A percentile compares a stretch with the other conserved stretches of the same genome.
Conservation (phyloP, 1,140 invertebrate genomes). For the Rhyzopertha dominica region DNA sequence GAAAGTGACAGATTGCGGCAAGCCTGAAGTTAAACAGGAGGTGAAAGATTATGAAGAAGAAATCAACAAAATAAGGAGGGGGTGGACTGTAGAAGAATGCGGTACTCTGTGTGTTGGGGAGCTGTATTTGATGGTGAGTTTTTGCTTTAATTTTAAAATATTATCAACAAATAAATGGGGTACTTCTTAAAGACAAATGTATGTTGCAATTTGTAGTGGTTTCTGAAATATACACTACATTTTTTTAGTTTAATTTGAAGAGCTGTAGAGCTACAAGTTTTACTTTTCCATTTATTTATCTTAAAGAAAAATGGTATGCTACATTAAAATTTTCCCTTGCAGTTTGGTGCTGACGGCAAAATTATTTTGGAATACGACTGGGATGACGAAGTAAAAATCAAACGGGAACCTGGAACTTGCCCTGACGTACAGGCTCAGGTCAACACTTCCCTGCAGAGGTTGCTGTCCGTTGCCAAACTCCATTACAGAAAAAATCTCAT, state of each 20-base stretch:
- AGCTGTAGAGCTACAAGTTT: too few species aligned
- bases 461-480: slow-evolving; percentile 57
- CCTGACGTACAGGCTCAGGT: slow-evolving; percentile 26
- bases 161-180: too few species aligned
- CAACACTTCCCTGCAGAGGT: slow-evolving; percentile 50
- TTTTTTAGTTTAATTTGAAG: too few species aligned
- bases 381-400: slow-evolving; percentile 46
- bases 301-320: neutral
- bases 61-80: slow-evolving; percentile 60
- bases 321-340: slow-evolving; percentile 18
- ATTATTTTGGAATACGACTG: slow-evolving; percentile 80
- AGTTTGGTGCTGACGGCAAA: slow-evolving; percentile 76
- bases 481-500: slow-evolving; percentile 40
- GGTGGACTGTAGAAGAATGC: slow-evolving; percentile 72
- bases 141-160: too few species aligned
- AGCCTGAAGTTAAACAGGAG: slow-evolving; percentile 7
- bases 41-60: slow-evolving; percentile 14
- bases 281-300: slow-evolving; percentile 16
- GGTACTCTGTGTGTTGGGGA: slow-evolving; percentile 80
- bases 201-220: too few species aligned
- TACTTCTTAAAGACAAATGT: too few species aligned
- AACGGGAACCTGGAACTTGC: slow-evolving; percentile 3
- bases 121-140: slow-evolving; percentile 76
- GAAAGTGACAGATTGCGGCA: slow-evolving; percentile 12
- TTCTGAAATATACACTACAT: too few species aligned